Percentiles rank a stretch among this genome's conserved stretches.
These are phyloP conservation scores for Pavo muticus DNA, from an alignment of 2,113 vertebrate species.

Conservation along the genomic window DNA sequence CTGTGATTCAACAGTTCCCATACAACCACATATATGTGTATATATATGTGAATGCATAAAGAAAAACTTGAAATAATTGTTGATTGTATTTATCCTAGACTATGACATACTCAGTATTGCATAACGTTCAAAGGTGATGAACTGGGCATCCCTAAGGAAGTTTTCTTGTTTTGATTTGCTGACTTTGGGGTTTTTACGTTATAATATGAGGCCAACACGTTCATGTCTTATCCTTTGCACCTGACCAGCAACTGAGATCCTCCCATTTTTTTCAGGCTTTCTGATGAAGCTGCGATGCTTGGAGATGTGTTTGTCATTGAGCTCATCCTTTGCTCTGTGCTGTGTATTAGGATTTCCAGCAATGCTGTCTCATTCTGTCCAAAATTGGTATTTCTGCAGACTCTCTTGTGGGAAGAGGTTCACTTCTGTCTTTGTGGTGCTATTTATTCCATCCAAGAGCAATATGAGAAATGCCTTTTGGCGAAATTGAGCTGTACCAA, in stretches of 20 bases:
- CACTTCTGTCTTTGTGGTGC: not conserved
- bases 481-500: not conserved
- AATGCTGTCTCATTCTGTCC: not conserved
- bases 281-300: not conserved
- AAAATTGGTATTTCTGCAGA: not conserved
- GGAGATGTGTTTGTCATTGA: not conserved
- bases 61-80: not conserved
- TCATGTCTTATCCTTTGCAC: not conserved
- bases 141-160: rapidly evolving
- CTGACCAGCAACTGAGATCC: not conserved
- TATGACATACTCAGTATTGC: not conserved
- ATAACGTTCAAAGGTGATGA: not conserved
- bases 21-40: not conserved
- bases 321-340: not conserved
- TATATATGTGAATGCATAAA: not conserved
- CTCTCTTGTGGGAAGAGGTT: not conserved
- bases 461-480: not conserved
- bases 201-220: too few species aligned
- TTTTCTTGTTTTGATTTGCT: not conserved
- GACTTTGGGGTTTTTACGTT: not conserved
- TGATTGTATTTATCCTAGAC: not conserved
- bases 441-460: not conserved
- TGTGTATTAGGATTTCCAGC: not conserved
- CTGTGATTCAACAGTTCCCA: too few species aligned
- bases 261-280: not conserved